Evolutionary conservation across 1,140 invertebrate species (phyloP).

Genomic region (Gerris buenoi): DNA sequence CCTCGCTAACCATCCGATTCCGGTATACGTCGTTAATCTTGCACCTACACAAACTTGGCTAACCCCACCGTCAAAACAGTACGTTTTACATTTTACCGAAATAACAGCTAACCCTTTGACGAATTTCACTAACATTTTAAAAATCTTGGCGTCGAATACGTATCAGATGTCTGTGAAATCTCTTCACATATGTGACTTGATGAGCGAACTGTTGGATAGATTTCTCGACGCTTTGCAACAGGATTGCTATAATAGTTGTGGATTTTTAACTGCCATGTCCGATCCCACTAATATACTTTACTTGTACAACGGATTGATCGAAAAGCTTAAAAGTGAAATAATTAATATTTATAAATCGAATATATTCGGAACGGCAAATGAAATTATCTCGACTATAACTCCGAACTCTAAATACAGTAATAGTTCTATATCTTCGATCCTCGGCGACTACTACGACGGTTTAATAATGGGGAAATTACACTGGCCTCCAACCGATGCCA

Average conservation of each 20-base stretch:
- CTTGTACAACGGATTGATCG: conserved; percentile 12
- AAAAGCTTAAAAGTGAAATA: conserved; percentile 10
- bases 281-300: conserved; percentile 11
- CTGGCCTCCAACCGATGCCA: not conserved
- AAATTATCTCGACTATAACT: conserved; percentile 4
- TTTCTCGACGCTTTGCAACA: conserved; percentile 14
- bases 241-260: conserved; percentile 9
- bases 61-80: not conserved
- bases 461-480: conserved; percentile 6
- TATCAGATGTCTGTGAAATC: conserved; percentile 10
- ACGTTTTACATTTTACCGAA: conserved; percentile 4
- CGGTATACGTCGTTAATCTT: conserved; percentile 12
- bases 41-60: not conserved
- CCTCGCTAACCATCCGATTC: conserved; percentile 5
- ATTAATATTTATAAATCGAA: conserved; percentile 2
- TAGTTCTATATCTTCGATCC: not conserved
- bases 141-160: conserved; percentile 4
- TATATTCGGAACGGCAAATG: conserved; percentile 11
- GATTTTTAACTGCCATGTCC: not conserved
- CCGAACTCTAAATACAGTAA: not conserved
- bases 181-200: conserved; percentile 1
- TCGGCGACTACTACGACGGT: not conserved
- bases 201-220: conserved; percentile 8
- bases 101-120: not conserved
- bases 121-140: not conserved